Percentiles rank a stretch among this genome's conserved stretches.
Evolutionary conservation across 2,797 vertebrate species (phyloP).

Genomic region (Podarcis siculus): DNA sequence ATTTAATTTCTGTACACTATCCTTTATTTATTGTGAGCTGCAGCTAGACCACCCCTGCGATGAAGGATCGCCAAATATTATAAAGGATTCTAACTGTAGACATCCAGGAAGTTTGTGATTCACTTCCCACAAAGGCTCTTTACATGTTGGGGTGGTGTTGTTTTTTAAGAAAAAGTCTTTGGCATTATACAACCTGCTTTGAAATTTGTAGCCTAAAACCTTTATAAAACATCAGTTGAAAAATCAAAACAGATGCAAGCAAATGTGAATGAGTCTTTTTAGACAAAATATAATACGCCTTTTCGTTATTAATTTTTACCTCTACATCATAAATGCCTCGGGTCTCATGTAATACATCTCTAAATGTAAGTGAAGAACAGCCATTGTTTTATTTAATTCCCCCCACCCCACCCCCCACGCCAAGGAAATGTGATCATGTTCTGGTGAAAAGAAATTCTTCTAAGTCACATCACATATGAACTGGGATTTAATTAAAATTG

Average conservation of each 20-base stretch:
- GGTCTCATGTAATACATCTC: constrained; percentile 56
- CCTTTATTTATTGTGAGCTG: constrained; percentile 77
- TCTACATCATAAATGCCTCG: constrained; percentile 63
- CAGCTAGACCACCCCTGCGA: constrained; percentile 84
- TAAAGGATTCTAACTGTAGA: constrained; percentile 67
- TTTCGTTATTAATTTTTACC: constrained; percentile 71
- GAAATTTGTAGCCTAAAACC: constrained; percentile 62
- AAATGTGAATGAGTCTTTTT: constrained; percentile 73
- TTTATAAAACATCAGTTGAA: constrained; percentile 70
- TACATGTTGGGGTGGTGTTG: constrained; percentile 17
- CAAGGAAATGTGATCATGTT: not conserved
- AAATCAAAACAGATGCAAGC: constrained; percentile 71
- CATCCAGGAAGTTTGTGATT: constrained; percentile 76
- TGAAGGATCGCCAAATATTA: constrained; percentile 76
- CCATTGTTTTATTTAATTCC: constrained; percentile 45
- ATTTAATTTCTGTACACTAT: constrained; percentile 88
- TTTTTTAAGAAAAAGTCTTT: constrained; percentile 46
- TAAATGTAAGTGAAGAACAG: constrained; percentile 52
- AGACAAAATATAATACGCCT: constrained; percentile 60
- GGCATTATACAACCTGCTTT: constrained; percentile 65
- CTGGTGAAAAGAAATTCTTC: not conserved
- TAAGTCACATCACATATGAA: not conserved
- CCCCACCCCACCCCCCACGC: not conserved
- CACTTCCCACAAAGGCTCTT: constrained; percentile 69
- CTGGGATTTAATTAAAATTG: constrained; percentile 35